Base-by-base conservation (phyloP, 2,797 vertebrate species). In the Poecilia picta region DNA sequence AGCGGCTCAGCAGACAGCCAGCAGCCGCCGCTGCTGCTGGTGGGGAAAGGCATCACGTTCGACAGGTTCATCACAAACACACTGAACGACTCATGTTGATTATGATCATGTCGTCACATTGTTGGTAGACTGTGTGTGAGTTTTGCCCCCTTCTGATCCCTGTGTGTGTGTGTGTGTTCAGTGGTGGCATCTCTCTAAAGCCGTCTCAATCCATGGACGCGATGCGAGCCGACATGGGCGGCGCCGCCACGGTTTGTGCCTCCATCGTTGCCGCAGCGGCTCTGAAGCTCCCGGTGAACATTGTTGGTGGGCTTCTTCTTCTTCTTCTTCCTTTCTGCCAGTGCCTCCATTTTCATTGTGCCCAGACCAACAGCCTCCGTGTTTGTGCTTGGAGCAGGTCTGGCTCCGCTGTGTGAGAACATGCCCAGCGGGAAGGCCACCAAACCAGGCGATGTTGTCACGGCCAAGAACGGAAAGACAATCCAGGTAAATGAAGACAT, bases 221-320 rank as follows among this genome's bases (percentile, higher is more conserved):
- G 0, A 99, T 99, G 98, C 95, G 98, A 92, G 98, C 97, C 0
- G 98, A 99, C 82, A 99, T 99, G 98, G 98, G 98, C 0, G 98
- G 98, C 73, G 98, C 98, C 6, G 98, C 98, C 36, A 98, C 97
- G 0, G 92, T 99, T 59, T 99, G 97, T 74, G 97, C 98, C 0
- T 95, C 98, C 74, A 95, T 99, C 4, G 95, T 98, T 91, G 97
- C 98, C 2, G 98, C 97, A 45, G 98, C 97, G 31, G 95, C 97
- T 86, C 95, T 99, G 43, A 95, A 96, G 12, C 92, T 99, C 20
- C 98, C 98, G 2, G 72, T 99, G 82, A 99, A 99, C 87, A 92
- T 99, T 76, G 88, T 99, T 11, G 98, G 98, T 99, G 92, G 94
- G 95, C 31, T 72, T 51, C 20, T n/a, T 31, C 2, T 20, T 47